Percentiles rank a stretch among this genome's conserved stretches.
Conservation (phyloP, 2,797 vertebrate genomes). For the Sus cebifrons region DNA sequence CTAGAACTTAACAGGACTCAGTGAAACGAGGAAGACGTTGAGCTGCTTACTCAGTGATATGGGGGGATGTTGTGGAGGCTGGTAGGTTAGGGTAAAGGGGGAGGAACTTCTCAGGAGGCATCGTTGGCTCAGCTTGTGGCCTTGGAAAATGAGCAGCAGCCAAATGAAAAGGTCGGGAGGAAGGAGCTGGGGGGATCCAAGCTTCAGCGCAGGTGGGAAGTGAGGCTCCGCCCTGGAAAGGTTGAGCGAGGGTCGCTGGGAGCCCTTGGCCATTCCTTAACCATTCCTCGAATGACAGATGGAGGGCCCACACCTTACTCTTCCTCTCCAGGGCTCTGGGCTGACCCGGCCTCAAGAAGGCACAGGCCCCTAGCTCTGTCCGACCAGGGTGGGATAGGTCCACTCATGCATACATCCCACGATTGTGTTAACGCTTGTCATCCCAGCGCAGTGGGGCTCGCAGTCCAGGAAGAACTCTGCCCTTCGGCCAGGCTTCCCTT, state of each 20-base stretch:
- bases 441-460: not conserved
- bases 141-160: not conserved
- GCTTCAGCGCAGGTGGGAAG: conserved; percentile 1
- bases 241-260: not conserved
- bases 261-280: not conserved
- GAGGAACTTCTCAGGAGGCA: not conserved
- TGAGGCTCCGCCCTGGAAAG: not conserved
- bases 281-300: not conserved
- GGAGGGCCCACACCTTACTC: not conserved
- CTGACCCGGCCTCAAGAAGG: not conserved
- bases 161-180: not conserved
- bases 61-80: not conserved
- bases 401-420: not conserved
- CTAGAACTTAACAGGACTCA: not conserved
- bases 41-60: not conserved
- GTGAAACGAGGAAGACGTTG: not conserved
- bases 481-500: not conserved
- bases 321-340: not conserved
- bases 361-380: not conserved
- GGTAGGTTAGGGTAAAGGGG: not conserved
- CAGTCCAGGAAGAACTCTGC: not conserved
- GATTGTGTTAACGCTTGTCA: not conserved
- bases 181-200: not conserved
- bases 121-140: not conserved
- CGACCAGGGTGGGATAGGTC: not conserved